Evolutionary conservation across 2,888 invertebrate species (phyloP).

Genomic region (Eretmocerus hayati): DNA sequence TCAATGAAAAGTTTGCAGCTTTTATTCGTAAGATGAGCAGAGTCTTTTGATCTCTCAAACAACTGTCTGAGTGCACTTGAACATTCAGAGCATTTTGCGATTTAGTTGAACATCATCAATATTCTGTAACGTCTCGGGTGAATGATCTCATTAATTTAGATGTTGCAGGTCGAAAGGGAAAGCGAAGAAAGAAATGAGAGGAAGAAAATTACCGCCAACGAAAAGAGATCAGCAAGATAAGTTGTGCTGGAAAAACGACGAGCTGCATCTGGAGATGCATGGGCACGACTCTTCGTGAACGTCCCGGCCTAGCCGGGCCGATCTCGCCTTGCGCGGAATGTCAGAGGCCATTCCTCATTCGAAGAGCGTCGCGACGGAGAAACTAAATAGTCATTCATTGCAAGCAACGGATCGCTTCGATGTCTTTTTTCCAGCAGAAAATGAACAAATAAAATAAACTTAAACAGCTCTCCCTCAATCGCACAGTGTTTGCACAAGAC

Average conservation of each 20-base stretch:
- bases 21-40: no score
- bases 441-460: neutral
- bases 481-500: neutral
- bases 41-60: no score
- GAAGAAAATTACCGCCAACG: neutral
- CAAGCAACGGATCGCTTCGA: slow-evolving; percentile 1
- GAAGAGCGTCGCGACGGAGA: neutral
- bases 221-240: neutral
- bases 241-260: neutral
- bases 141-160: slow-evolving; percentile 4
- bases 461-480: slow-evolving; percentile 1
- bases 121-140: neutral
- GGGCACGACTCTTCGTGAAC: neutral
- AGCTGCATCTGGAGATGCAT: neutral
- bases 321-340: neutral
- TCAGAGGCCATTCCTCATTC: neutral
- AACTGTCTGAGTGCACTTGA: no score
- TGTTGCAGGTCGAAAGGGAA: neutral
- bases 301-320: neutral
- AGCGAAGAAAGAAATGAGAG: neutral
- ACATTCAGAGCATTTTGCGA: no score
- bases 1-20: no score
- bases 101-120: neutral
- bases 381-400: neutral
- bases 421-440: neutral